These are phyloP conservation scores for Baccha elongata DNA, from an alignment of 2,888 invertebrate genomes.

Conservation along the genomic window DNA sequence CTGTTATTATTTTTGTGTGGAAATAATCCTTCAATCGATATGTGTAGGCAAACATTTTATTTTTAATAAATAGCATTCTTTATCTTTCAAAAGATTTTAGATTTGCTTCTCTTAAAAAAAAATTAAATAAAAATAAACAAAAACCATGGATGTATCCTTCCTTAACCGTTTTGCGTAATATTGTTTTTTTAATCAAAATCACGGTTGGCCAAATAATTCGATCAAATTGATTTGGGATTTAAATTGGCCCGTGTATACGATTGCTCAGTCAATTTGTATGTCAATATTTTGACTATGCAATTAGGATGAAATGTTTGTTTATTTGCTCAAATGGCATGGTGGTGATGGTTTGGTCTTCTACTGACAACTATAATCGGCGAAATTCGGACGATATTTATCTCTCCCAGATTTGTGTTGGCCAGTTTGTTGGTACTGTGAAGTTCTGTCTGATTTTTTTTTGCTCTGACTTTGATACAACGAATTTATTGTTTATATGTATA, in stretches of 20 bases:
- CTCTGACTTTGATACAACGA: not conserved
- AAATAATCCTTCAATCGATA: constrained; percentile 1
- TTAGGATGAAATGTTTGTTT: not conserved
- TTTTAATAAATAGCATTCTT: not conserved
- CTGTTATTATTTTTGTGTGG: not conserved
- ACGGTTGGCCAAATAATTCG: not conserved
- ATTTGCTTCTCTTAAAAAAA: not conserved
- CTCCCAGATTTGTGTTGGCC: not conserved
- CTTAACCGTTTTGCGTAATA: not conserved
- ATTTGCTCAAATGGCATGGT: not conserved
- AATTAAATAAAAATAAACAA: too few relatives aligned
- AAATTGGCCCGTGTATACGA: not conserved
- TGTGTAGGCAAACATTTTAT: not conserved
- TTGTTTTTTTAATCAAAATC: not conserved
- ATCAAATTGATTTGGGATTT: not conserved
- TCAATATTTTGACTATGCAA: not conserved
- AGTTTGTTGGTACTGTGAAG: not conserved
- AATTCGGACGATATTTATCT: too few relatives aligned
- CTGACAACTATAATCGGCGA: too few relatives aligned
- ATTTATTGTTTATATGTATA: not conserved
- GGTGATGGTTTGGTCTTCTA: not conserved
- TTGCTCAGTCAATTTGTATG: not conserved
- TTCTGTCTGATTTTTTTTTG: not conserved
- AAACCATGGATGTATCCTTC: not conserved
- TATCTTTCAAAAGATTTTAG: not conserved